Evolutionary conservation across 2,888 invertebrate species (phyloP), one percentile per base, ranked within the genome.

Genomic region (Heteropelma amictum): DNA sequence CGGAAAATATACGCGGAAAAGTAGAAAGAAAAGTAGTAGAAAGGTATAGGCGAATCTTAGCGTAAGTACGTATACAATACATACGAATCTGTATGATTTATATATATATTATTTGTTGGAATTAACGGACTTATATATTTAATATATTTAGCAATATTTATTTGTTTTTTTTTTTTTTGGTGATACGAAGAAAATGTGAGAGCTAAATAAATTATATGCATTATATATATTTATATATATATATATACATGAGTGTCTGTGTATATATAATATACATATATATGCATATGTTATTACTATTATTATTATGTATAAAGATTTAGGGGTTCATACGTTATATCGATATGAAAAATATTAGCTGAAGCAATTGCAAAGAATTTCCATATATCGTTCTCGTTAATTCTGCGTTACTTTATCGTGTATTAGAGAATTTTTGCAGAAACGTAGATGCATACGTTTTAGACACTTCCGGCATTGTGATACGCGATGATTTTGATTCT

Each of bases 91-190:
- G 1, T 58, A 76, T 42, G n/a, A 76, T 64, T 71, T 78, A 77
- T 79, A 79, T 79, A 80, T 84, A 81, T 87, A 87, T 87, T 86
- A 86, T 87, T 88, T 87, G 88, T 88, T 88, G 87, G 87, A 84
- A 86, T 85, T 79, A 79, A 53, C 78, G 81, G 81, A 85, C 82
- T 84, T 79, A 84, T 84, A 85, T 81, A 85, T 84, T 84, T 82
- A 83, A 84, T 87, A 87, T 86, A 87, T 88, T 86, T 86, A 88
- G 87, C 77, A 75, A 86, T 87, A 88, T 87, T 88, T 87, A 88
- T 88, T 88, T 88, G 87, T 88, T 88, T 86, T 87, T 86, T 87
- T 88, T 88, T 86, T 87, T 86, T 87, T 74, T 85, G 85, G 84
- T 86, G 85, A 84, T 84, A 83, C 80, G 78, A 78, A 78, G 77